These are phyloP conservation scores for Phenacoccus solenopsis DNA, from an alignment of 1,140 invertebrate species.

Conservation along the genomic window DNA sequence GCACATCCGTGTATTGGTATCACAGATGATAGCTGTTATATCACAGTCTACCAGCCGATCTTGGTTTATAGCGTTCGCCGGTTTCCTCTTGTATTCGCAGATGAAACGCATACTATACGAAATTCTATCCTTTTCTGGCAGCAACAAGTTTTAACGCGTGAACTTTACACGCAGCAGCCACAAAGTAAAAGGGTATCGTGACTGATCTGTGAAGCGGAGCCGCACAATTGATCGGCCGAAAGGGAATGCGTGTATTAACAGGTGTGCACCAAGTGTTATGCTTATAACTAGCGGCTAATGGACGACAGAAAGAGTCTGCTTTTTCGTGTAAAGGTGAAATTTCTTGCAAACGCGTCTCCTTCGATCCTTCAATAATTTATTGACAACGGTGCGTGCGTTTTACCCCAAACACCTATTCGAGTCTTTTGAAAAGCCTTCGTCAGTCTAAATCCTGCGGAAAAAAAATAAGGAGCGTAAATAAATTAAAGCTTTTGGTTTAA, in stretches of 20 bases:
- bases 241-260: neutral
- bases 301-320: neutral
- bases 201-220: too few relatives aligned
- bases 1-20: neutral
- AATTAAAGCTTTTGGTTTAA: conserved; percentile 12
- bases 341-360: neutral
- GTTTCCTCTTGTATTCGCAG: too few relatives aligned
- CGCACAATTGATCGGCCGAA: too few relatives aligned
- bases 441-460: neutral
- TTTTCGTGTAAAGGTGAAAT: neutral
- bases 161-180: too few relatives aligned
- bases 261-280: neutral
- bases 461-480: neutral
- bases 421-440: neutral
- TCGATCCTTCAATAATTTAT: neutral
- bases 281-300: conserved; percentile 10
- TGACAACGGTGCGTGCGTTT: neutral
- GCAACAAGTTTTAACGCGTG: too few relatives aligned
- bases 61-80: too few relatives aligned
- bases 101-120: too few relatives aligned
- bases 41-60: neutral
- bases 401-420: too few relatives aligned
- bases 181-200: too few relatives aligned
- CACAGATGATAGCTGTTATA: neutral
- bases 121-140: too few relatives aligned